Conservation (phyloP, 1,140 invertebrate species). For the Bombus impatiens region DNA sequence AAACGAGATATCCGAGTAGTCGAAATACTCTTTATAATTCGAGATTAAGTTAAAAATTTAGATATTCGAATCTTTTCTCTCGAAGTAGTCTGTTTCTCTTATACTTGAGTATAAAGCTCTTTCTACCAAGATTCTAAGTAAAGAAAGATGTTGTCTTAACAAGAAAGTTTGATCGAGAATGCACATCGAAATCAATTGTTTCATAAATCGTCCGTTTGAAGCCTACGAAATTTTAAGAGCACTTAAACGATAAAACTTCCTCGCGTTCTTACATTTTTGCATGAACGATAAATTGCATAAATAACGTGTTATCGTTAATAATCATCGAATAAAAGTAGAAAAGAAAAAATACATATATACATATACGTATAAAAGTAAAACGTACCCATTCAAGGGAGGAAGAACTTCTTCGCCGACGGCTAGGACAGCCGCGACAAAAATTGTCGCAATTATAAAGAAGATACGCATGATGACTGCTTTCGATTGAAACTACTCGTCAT, state of each 20-base stretch:
- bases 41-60: too few species aligned
- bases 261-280: too few species aligned
- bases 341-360: not conserved
- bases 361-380: not conserved
- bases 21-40: too few species aligned
- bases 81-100: too few species aligned
- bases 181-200: too few species aligned
- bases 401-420: conserved; percentile 2
- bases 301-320: not conserved
- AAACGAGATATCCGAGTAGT: too few species aligned
- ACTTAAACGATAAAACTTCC: not conserved
- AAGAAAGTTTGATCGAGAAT: too few species aligned
- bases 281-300: not conserved
- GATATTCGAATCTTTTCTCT: too few species aligned
- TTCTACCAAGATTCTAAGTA: too few species aligned
- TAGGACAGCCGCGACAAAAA: conserved; percentile 79
- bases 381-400: conserved; percentile 36
- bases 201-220: not conserved
- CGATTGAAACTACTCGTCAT: not conserved
- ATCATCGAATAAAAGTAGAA: not conserved
- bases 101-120: too few species aligned
- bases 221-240: not conserved
- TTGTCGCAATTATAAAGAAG: conserved; percentile 88
- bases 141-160: too few species aligned
- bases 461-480: conserved; percentile 72